Conservation (phyloP, 2,888 invertebrate species). For the Bugulina stolonifera region DNA sequence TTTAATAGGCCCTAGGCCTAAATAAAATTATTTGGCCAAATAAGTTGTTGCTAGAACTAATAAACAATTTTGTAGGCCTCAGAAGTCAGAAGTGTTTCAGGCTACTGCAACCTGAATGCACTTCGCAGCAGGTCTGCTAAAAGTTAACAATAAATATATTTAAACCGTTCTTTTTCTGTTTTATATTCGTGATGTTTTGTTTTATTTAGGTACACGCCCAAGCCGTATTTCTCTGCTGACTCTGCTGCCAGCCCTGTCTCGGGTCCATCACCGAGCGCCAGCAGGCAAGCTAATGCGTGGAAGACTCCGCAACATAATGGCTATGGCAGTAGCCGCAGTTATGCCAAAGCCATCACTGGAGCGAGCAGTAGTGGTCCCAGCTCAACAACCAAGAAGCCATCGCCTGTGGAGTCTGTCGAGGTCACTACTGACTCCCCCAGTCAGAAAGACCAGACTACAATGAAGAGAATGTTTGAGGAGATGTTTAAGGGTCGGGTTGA, state of each 20-base stretch:
- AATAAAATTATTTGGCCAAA: too few relatives aligned
- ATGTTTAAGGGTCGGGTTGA: constrained; percentile 43
- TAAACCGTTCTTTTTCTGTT: too few relatives aligned
- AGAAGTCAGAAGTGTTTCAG: too few relatives aligned
- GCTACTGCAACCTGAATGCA: too few relatives aligned
- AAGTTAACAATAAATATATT: too few relatives aligned
- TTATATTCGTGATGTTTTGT: too few relatives aligned
- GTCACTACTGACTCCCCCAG: not conserved
- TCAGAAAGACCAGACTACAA: not conserved
- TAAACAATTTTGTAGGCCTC: too few relatives aligned
- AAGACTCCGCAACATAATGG: not conserved
- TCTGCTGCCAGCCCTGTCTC: not conserved
- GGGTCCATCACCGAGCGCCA: not conserved
- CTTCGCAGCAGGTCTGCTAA: too few relatives aligned
- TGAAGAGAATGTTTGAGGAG: constrained; percentile 32
- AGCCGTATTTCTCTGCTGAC: constrained; percentile 9
- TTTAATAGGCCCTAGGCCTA: too few relatives aligned
- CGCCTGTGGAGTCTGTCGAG: not conserved
- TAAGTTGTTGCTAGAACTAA: too few relatives aligned
- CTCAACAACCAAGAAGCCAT: not conserved
- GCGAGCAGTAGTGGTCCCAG: not conserved
- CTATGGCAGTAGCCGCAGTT: not conserved
- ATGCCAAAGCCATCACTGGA: constrained; percentile 20
- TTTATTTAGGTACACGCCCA: constrained; percentile 17
- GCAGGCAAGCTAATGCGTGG: not conserved